A percentile compares a stretch with the other conserved stretches of the same genome.
Conservation (phyloP, 2,888 invertebrate genomes). For the Therioaphis trifolii region DNA sequence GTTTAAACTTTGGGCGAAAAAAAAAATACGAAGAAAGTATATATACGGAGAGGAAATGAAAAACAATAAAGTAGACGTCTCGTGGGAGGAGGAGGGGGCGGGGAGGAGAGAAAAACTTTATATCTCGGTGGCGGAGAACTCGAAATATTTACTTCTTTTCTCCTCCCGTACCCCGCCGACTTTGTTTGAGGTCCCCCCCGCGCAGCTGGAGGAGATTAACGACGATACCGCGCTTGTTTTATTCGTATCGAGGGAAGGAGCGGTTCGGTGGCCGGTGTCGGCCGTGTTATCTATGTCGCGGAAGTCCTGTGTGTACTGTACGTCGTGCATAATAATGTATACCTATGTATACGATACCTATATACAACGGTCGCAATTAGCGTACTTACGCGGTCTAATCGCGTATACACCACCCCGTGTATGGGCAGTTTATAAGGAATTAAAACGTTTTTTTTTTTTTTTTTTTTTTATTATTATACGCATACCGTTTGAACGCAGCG, state of each 20-base stretch:
- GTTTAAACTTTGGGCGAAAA: background rate
- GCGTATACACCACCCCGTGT: too few species aligned
- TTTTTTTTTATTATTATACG: too few species aligned
- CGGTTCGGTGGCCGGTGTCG: background rate
- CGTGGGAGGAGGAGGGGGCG: background rate
- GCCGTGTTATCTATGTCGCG: constrained; percentile 7
- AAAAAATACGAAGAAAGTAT: background rate
- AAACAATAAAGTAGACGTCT: constrained; percentile 60
- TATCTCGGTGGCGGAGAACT: constrained; percentile 48
- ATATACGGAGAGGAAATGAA: constrained; percentile 51
- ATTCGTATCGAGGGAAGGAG: background rate
- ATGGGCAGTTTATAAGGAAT: too few species aligned
- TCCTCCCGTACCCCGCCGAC: background rate
- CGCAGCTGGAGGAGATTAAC: constrained; percentile 34
- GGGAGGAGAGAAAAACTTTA: constrained; percentile 40
- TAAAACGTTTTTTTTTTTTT: too few species aligned
- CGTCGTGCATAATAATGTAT: constrained; percentile 8
- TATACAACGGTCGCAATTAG: too few species aligned
- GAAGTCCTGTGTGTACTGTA: background rate
- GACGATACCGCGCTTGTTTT: constrained; percentile 47
- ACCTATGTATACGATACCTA: background rate
- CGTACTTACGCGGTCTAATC: constrained; percentile 6
- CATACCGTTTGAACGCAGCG: too few species aligned
- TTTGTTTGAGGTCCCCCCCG: constrained; percentile 28
- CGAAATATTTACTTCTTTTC: constrained; percentile 37